Evolutionary conservation across 92 coral and sea anemone species (phyloP).

Genomic region (Bergia puertoricense): DNA sequence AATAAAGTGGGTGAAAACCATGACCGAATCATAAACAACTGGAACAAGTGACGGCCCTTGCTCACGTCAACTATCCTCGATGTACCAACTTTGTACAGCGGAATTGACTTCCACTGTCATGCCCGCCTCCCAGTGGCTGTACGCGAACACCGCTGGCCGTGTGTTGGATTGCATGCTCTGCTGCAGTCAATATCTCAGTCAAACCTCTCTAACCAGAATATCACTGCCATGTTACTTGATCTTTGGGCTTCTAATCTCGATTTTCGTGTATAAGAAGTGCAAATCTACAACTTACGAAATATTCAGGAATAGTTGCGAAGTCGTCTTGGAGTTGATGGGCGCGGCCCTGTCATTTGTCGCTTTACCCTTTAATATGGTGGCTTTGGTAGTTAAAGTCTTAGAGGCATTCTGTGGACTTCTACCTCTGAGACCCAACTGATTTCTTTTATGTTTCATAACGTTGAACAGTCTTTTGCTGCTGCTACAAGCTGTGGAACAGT

Average conservation of each 20-base stretch:
- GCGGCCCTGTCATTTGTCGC: conserved; percentile 58
- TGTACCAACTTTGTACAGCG: neutral
- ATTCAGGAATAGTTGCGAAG: conserved; percentile 43
- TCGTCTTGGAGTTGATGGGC: conserved; percentile 53
- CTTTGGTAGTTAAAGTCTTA: conserved; percentile 52
- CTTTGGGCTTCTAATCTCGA: conserved; percentile 26
- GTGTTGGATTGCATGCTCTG: neutral
- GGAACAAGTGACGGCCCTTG: neutral
- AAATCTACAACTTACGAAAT: conserved; percentile 43
- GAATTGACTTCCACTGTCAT: neutral
- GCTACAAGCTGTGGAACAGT: no score
- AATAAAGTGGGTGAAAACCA: neutral
- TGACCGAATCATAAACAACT: neutral
- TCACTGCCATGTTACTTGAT: neutral
- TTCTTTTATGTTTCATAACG: neutral
- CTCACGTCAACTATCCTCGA: neutral
- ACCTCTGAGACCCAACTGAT: conserved; percentile 27
- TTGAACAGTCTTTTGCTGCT: no score
- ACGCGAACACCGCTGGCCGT: conserved; percentile 11
- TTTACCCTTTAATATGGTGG: conserved; percentile 43
- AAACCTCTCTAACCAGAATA: neutral
- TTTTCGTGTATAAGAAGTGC: conserved; percentile 32
- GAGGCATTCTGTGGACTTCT: conserved; percentile 53
- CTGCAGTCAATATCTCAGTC: neutral
- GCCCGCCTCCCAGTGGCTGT: neutral